phyloP scores from a whole-genome alignment of 2,797 vertebrate species.

The Esox lucius region DNA sequence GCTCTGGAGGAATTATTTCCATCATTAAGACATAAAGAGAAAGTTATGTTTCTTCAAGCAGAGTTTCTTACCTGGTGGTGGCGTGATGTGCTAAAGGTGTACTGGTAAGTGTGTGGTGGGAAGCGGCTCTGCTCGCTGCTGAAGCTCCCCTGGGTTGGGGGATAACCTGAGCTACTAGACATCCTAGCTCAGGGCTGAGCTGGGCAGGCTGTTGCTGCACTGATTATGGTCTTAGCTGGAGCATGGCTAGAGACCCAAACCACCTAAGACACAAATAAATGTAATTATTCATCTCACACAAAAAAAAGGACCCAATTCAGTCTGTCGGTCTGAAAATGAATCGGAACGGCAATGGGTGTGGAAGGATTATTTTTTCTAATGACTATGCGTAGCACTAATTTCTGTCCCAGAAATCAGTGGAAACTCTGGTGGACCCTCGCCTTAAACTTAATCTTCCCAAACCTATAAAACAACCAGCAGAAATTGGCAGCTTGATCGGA shows the following conservation, averaged over 20 bases:
- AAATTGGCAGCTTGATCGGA: no score
- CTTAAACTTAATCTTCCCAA: no score
- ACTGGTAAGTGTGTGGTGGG: slow-evolving; percentile 92
- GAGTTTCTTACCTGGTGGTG: slow-evolving; percentile 84
- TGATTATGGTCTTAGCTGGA: slow-evolving; percentile 77
- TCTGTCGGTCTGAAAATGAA: not conserved
- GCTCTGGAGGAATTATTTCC: no score
- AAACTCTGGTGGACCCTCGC: no score
- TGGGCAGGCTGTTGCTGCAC: slow-evolving; percentile 69
- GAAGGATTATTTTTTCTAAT: no score
- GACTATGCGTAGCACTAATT: no score
- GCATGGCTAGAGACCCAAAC: slow-evolving; percentile 81
- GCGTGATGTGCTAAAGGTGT: slow-evolving; percentile 84
- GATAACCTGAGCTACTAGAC: slow-evolving; percentile 93
- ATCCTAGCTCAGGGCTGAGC: slow-evolving; percentile 72
- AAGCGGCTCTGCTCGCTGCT: slow-evolving; percentile 94
- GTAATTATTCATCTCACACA: slow-evolving; percentile 5
- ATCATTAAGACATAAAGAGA: not conserved
- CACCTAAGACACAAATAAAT: slow-evolving; percentile 74
- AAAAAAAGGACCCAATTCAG: not conserved
- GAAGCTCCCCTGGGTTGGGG: slow-evolving; percentile 95
- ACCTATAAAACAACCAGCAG: no score
- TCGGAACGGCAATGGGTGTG: no score
- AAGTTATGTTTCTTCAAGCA: slow-evolving; percentile 21
- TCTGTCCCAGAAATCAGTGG: no score